Evolutionary conservation across 2,888 invertebrate species (phyloP), one percentile per base, ranked within the genome.

Genomic region (Julus scandinavius): DNA sequence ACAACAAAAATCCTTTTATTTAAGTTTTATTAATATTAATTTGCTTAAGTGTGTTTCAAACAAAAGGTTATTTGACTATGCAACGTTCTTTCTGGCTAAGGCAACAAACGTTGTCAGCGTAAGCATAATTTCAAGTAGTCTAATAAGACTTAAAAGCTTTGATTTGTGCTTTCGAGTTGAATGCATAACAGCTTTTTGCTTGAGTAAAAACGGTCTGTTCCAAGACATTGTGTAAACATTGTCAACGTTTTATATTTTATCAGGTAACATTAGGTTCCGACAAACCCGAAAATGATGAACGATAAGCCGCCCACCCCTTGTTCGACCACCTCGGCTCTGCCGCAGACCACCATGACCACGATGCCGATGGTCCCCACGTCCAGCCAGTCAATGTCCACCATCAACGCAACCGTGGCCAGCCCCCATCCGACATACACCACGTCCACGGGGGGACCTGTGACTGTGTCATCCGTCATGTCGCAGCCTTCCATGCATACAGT

Each of bases 401-500:
- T 54, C 29, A 54, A 40, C 11, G 54, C 17, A 2, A 87, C 50
- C 15, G 87, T 20, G 29, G 38, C 87, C 3, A 85, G 85, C 15
- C 85, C 85, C 6, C 72, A 72, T 9, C 72, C 72, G 7, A 72
- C 72, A 9, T 49, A 45, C 20, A 85, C 85, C 41, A 85, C 85
- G 41, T 85, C 85, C 15, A 85, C 85, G 1, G 85, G 85, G 4
- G 85, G 85, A n/a, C n/a, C 49, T 1, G 85, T 85, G 11, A 45
- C 85, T 15, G 41, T 41, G 5, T 41, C 85, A 13, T 87, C 87
- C 2, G 54, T 58, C 13, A 38, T 40, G 45, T 20, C 89, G 20
- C 89, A 89, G n/a, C 89, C 89, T 54, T 88, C 88, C 72, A 85
- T 86, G 15, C 72, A 87, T 4, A 80, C 85, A 17, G 87, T 87